Percentiles rank a stretch among this genome's conserved stretches.
Evolutionary conservation across 37 sponge, comb jelly and placozoan species (phyloP).

Genomic region (Trichoplax adhaerens): DNA sequence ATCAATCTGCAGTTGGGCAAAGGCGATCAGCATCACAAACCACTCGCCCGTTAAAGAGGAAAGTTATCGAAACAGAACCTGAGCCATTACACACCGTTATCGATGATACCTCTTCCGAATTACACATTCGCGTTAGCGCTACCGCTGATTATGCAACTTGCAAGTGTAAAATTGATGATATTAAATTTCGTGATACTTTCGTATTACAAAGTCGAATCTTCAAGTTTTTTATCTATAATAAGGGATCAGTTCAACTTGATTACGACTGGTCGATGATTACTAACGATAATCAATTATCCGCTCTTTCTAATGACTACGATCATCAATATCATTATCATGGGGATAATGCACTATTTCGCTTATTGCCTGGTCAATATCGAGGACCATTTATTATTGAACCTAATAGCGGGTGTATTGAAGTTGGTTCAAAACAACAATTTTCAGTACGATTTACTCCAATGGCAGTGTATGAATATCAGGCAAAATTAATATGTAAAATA

Average conservation of each 20-base stretch:
- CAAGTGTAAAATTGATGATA: slow-evolving; percentile 33
- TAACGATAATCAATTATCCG: background rate
- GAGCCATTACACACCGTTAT: slow-evolving; percentile 63
- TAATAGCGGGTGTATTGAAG: slow-evolving; percentile 33
- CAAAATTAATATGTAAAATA: slow-evolving; percentile 46
- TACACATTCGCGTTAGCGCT: slow-evolving; percentile 45
- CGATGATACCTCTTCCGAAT: slow-evolving; percentile 44
- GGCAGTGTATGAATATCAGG: slow-evolving; percentile 32
- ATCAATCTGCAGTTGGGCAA: slow-evolving; percentile 3
- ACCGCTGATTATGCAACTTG: slow-evolving; percentile 47
- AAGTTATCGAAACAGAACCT: slow-evolving; percentile 67
- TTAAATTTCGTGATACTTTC: slow-evolving; percentile 76
- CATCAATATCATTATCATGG: too few relatives aligned
- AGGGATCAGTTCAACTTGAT: slow-evolving; percentile 9
- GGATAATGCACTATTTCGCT: too few relatives aligned
- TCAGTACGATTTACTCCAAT: slow-evolving; percentile 63
- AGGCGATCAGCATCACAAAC: background rate
- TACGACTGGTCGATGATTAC: slow-evolving; percentile 12
- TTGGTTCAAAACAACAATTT: slow-evolving; percentile 41
- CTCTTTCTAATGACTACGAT: too few relatives aligned
- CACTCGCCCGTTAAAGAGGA: slow-evolving; percentile 15
- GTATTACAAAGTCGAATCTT: slow-evolving; percentile 76
- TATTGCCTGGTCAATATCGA: too few relatives aligned
- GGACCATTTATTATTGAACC: slow-evolving; percentile 58
- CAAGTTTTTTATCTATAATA: slow-evolving; percentile 33